These are phyloP conservation scores for Brachynemurus nebulosus DNA, from an alignment of 2,888 invertebrate genomes.

Conservation along the genomic window DNA sequence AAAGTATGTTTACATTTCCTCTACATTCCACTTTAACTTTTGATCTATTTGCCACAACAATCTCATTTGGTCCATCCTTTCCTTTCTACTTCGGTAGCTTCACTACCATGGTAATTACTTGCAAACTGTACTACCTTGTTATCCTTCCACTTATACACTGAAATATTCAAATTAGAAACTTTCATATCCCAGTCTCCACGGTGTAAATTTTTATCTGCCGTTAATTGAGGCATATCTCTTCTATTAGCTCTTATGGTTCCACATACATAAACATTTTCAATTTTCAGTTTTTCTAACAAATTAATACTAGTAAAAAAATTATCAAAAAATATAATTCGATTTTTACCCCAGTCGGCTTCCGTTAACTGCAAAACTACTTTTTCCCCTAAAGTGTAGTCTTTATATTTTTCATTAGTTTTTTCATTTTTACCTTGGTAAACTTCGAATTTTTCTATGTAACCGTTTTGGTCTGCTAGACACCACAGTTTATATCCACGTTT, in stretches of 20 bases:
- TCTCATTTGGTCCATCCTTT: too few species aligned
- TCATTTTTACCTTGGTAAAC: conserved; percentile 19
- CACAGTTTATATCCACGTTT: conserved; percentile 13
- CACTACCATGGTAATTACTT: neutral
- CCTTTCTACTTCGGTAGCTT: too few species aligned
- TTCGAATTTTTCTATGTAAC: conserved; percentile 16
- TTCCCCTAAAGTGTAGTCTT: conserved; percentile 10
- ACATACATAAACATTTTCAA: conserved; percentile 12
- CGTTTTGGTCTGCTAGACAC: conserved; percentile 15
- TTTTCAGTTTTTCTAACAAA: conserved; percentile 14
- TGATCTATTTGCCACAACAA: too few species aligned
- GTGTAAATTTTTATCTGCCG: conserved; percentile 13
- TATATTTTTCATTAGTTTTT: conserved; percentile 13
- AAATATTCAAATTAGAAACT: conserved; percentile 9
- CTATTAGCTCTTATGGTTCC: conserved; percentile 11
- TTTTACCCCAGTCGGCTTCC: conserved; percentile 9
- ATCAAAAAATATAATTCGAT: conserved; percentile 11
- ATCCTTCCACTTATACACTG: conserved; percentile 15
- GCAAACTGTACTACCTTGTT: conserved; percentile 12
- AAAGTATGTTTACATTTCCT: too few species aligned
- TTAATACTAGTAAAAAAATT: conserved; percentile 14
- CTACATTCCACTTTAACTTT: too few species aligned
- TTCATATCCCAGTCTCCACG: conserved; percentile 16
- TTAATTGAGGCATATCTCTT: conserved; percentile 8
- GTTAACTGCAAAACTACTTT: conserved; percentile 9